Evolutionary conservation across 1,140 invertebrate genomes (phyloP), one percentile per base, ranked within the genome.

Genomic region (Cephus cinctus): DNA sequence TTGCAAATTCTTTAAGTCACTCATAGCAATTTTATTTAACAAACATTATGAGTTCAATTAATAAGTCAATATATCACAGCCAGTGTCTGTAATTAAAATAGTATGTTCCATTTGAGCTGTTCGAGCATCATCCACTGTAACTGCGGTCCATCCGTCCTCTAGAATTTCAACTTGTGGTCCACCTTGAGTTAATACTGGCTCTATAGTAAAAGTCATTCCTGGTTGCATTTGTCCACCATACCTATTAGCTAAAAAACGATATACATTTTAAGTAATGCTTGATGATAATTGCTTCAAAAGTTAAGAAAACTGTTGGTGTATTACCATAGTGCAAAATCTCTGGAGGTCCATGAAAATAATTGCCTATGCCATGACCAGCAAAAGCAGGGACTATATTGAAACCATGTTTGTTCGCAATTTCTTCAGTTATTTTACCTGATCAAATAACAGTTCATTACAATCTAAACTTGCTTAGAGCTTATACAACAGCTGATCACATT

Each of bases 121-220:
- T 63, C 93, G 78, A 4, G 88, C 81, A 59, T 84, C 75, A 64
- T 97, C 94, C 5, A 77, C 48, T 0, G 89, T 93, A 0, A 91
- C 76, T 5, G 87, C 86, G 1, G 94, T 96, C 94, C 94, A 97
- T 0, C 86, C 86, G 75, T 97, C 94, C 30, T 90, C 82, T 18
- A 92, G 75, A 32, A 95, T 76, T 2, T 82, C 73, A 16, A 90
- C 79, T 15, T 87, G 76, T 8, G 78, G 69, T 2, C 60, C 69
- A 1, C 94, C 93, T 61, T 92, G 84, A 14, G 83, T 83, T 14
- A 97, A 62, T 11, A 90, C 85, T n/a, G 95, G 95, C 67, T 97
- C 94, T 32, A 98, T 90, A 1, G 94, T 97, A 66, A 98, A 97
- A 1, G 89, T 90, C 90, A 96, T 96, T 16, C 93, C 93, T 31